phyloP scores from a whole-genome alignment of 2,888 invertebrate genomes.

The Seira sanloemensis region DNA sequence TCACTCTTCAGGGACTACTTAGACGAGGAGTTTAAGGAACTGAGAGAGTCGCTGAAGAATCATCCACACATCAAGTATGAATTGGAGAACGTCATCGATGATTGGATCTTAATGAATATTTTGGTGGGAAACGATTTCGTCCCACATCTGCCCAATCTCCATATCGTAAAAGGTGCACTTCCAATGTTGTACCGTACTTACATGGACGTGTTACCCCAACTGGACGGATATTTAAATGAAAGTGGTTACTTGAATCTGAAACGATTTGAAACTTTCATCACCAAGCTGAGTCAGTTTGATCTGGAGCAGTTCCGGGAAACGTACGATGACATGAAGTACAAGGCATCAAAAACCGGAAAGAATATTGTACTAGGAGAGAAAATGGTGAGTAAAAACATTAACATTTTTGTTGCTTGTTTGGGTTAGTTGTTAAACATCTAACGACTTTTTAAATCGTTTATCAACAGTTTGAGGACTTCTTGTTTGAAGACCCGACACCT shows the following conservation, averaged over 20 bases:
- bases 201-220: conserved; percentile 87
- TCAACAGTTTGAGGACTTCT: conserved; percentile 68
- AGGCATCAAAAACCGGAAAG: conserved; percentile 86
- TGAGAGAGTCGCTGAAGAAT: conserved; percentile 54
- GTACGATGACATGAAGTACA: conserved; percentile 88
- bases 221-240: conserved; percentile 96
- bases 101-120: conserved; percentile 98
- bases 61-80: conserved; percentile 79
- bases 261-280: conserved; percentile 89
- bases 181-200: conserved; percentile 92
- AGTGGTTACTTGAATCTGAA: conserved; percentile 87
- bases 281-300: conserved; percentile 84
- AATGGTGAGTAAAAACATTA: conserved; percentile 63
- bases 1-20: conserved; percentile 94
- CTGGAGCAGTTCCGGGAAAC: conserved; percentile 85
- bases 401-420: no score
- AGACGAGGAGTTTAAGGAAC: conserved; percentile 86
- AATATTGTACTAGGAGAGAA: conserved; percentile 75
- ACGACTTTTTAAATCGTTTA: conserved; percentile 7
- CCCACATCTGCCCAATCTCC: conserved; percentile 95
- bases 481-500: conserved; percentile 65
- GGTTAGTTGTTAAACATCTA: no score
- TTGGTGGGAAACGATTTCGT: conserved; percentile 99
- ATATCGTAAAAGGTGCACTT: conserved; percentile 93
- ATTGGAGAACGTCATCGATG: conserved; percentile 94